phyloP scores from a whole-genome alignment of 2,888 invertebrate genomes.

The Amphipoea oculea region DNA sequence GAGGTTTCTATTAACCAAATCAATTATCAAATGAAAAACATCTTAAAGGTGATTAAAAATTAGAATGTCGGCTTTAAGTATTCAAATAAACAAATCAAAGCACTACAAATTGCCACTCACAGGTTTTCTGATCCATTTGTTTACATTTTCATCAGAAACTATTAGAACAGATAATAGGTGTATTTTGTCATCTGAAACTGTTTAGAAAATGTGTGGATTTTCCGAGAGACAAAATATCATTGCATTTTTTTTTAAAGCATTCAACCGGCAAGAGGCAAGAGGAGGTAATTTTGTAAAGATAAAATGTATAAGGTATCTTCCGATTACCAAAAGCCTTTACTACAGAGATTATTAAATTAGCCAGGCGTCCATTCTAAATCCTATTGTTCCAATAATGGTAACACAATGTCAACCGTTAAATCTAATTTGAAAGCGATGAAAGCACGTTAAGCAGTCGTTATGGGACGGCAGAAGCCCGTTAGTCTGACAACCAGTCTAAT shows the following conservation, averaged over 20 bases:
- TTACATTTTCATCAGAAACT: not conserved
- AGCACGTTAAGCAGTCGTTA: too few relatives aligned
- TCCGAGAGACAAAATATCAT: not conserved
- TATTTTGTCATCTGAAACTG: not conserved
- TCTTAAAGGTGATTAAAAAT: not conserved
- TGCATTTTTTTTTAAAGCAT: not conserved
- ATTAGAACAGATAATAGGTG: not conserved
- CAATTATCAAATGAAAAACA: too few relatives aligned
- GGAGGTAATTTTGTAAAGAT: not conserved
- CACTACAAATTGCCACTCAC: not conserved
- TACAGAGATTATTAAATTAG: conserved; percentile 20
- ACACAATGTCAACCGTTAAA: conserved; percentile 33
- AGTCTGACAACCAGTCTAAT: too few relatives aligned
- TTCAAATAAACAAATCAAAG: not conserved
- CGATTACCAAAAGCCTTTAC: not conserved
- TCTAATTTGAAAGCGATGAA: conserved; percentile 19
- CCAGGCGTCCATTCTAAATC: conserved; percentile 22
- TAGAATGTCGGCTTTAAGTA: not conserved
- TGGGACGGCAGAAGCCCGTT: too few relatives aligned
- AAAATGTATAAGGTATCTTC: conserved; percentile 1
- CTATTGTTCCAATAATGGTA: conserved; percentile 32
- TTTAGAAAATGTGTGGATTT: not conserved
- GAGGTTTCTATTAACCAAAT: too few relatives aligned
- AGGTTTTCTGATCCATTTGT: not conserved
- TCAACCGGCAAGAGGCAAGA: not conserved